These are phyloP conservation scores for Antennarius striatus DNA, from an alignment of 2,113 vertebrate species.

Conservation along the genomic window DNA sequence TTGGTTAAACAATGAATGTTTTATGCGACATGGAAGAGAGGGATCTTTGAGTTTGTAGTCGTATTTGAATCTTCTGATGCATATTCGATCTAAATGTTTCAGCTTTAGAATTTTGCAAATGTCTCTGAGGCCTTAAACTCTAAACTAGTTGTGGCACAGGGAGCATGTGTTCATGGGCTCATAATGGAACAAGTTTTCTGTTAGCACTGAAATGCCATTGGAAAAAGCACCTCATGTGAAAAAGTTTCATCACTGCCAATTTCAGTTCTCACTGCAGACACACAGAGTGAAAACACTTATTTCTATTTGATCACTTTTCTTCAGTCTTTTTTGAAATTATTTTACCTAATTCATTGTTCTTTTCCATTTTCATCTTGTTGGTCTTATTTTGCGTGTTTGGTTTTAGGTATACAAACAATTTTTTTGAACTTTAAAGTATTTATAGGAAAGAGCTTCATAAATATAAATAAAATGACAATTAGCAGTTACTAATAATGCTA, in stretches of 20 bases:
- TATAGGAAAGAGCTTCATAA: too few species aligned
- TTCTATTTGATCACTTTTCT: background rate
- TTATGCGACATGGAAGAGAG: slow-evolving; percentile 1
- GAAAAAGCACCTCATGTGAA: slow-evolving; percentile 30
- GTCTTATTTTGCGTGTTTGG: background rate
- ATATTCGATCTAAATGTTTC: background rate
- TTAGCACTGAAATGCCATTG: slow-evolving; percentile 22
- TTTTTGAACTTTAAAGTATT: too few species aligned
- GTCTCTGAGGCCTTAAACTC: slow-evolving; percentile 2
- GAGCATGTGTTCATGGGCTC: slow-evolving; percentile 46
- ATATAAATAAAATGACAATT: too few species aligned
- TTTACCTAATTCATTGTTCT: background rate
- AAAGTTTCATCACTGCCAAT: slow-evolving; percentile 8
- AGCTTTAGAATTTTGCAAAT: background rate
- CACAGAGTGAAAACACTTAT: background rate
- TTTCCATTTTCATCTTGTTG: background rate
- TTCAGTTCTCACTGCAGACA: slow-evolving; percentile 20
- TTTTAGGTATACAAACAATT: too few species aligned
- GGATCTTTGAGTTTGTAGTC: background rate
- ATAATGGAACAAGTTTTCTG: slow-evolving; percentile 44
- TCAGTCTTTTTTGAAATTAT: background rate
- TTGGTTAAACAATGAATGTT: slow-evolving; percentile 26
- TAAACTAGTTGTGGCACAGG: slow-evolving; percentile 21
- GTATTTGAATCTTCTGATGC: slow-evolving; percentile 6
- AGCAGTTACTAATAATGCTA: too few species aligned